Base-by-base conservation (phyloP, 2,888 invertebrate genomes). In the Lycia hirtaria region DNA sequence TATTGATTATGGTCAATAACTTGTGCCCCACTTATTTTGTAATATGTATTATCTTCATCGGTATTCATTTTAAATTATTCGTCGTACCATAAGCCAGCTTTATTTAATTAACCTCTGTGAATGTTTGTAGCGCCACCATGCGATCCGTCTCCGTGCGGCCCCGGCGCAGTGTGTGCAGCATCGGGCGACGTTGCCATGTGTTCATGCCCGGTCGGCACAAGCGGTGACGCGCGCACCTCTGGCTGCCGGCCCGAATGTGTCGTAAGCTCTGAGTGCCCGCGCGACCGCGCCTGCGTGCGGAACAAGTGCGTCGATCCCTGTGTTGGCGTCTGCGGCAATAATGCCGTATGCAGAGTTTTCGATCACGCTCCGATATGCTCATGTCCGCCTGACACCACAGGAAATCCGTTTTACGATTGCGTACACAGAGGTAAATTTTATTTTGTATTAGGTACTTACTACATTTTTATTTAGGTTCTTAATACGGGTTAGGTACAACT, bases 171-270 rank as follows among this genome's bases (percentile, higher is more conserved):
- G 3, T 97, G 97, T 74, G 72, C 83, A 4, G 86, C 81, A 12
- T 71, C 93, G 56, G 79, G 92, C 73, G 69, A 90, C 75, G 80
- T 95, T 93, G 95, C 96, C 0, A 88, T 95, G 14, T 97, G 97
- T 73, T 94, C 95, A 68, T 97, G 97, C 72, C 87, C 96, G 3
- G 93, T 94, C 28, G 96, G 96, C 22, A 96, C 95, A 76, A 93
- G 93, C 67, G 97, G 96, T 15, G 94, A 94, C 50, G 95, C 97
- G 32, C 93, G 94, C 19, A 94, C 88, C 94, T 96, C 86, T 92
- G 96, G 96, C 26, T 97, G 97, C 76, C 93, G 95, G 59, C 96
- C 97, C 0, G 97, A 97, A 81, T 97, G 97, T 80, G 94, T 96
- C 1, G 94, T 96, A 22, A 97, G 95, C 78, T 94, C 96, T 0